These are phyloP conservation scores for Drusus annulatus DNA, from an alignment of 1,140 invertebrate species.

Conservation along the genomic window DNA sequence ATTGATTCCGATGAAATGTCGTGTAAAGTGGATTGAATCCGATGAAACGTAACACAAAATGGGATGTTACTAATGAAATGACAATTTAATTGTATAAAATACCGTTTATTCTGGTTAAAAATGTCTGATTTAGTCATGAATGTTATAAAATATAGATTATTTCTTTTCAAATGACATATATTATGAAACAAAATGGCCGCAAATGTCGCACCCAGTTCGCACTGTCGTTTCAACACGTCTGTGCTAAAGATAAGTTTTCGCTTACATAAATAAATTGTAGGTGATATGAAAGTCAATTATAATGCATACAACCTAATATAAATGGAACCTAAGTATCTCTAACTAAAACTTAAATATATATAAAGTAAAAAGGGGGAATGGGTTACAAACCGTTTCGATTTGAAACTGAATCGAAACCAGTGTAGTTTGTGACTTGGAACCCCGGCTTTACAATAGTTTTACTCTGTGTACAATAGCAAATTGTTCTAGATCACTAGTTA, in stretches of 20 bases:
- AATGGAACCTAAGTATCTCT: conserved; percentile 47
- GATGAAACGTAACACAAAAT: too few species aligned
- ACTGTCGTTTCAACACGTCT: background rate
- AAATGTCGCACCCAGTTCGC: conserved; percentile 8
- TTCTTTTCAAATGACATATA: too few species aligned
- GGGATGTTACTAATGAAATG: too few species aligned
- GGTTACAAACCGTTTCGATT: conserved; percentile 2
- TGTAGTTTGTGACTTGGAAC: background rate
- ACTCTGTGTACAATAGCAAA: conserved; percentile 38
- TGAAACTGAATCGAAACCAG: background rate
- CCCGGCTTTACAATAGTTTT: conserved; percentile 1
- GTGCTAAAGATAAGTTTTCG: conserved; percentile 49
- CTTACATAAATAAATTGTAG: conserved; percentile 58
- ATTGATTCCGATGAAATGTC: too few species aligned
- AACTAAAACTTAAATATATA: conserved; percentile 31
- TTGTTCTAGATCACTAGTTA: conserved; percentile 39
- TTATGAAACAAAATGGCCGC: background rate
- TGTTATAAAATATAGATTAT: too few species aligned
- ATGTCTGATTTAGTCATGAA: too few species aligned
- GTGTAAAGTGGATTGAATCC: too few species aligned
- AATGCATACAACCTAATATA: conserved; percentile 50
- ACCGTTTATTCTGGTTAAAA: too few species aligned
- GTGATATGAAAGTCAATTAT: conserved; percentile 59
- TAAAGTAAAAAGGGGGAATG: background rate
- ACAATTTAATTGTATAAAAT: too few species aligned